Evolutionary conservation across 2,113 vertebrate genomes (phyloP).

Genomic region (Aphyosemion australe): DNA sequence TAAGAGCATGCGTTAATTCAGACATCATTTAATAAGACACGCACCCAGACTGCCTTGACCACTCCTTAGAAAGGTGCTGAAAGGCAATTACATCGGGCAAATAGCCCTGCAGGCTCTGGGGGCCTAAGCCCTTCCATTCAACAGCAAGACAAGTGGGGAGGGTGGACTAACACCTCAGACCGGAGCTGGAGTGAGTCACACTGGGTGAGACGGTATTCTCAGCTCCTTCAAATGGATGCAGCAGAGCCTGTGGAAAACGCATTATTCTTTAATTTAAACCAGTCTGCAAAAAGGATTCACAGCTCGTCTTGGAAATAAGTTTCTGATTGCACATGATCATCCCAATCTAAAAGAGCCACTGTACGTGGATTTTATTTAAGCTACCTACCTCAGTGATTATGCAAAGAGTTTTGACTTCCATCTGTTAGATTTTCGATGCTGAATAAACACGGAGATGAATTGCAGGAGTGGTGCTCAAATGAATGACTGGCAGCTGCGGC

Average conservation of each 20-base stretch:
- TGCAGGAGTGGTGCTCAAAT: background rate
- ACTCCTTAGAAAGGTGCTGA: constrained; percentile 77
- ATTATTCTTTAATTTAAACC: constrained; percentile 7
- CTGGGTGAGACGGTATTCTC: constrained; percentile 18
- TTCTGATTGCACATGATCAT: background rate
- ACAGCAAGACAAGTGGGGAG: constrained; percentile 27
- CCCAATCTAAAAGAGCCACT: background rate
- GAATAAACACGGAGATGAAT: constrained; percentile 4
- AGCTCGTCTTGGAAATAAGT: background rate
- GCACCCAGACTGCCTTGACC: constrained; percentile 70
- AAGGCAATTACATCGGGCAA: constrained; percentile 79
- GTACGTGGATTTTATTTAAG: background rate
- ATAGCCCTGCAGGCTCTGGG: constrained; percentile 72
- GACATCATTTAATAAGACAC: constrained; percentile 80
- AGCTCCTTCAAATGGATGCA: constrained; percentile 3
- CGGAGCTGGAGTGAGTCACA: constrained; percentile 33
- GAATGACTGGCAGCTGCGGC: background rate
- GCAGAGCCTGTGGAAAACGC: background rate
- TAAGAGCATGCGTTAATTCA: constrained; percentile 75
- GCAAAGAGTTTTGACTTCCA: constrained; percentile 10
- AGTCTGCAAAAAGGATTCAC: background rate
- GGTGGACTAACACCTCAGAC: constrained; percentile 23
- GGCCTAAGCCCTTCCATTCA: constrained; percentile 63
- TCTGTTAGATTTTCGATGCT: constrained; percentile 5
- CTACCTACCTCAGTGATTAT: background rate